Conservation (phyloP, 2,888 invertebrate genomes). For the Gymnoscelis rufifasciata region DNA sequence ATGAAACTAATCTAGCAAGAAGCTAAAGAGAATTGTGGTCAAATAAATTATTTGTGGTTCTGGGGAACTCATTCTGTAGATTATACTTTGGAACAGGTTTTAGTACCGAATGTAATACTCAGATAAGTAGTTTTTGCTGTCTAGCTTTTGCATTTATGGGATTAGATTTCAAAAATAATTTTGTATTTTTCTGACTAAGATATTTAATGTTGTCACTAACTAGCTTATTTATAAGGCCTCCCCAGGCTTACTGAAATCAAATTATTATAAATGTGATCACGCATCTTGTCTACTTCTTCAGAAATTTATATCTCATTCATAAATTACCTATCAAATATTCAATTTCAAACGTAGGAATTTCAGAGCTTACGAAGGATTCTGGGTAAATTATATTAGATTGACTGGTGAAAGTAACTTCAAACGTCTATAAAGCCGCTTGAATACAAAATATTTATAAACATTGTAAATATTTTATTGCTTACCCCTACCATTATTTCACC, state of each 20-base stretch:
- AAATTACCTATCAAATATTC: slow-evolving; percentile 19
- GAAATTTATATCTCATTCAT: slow-evolving; percentile 18
- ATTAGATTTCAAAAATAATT: not conserved
- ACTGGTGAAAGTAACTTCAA: slow-evolving; percentile 22
- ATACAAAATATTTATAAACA: slow-evolving; percentile 17
- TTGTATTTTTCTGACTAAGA: not conserved
- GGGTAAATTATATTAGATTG: slow-evolving; percentile 22
- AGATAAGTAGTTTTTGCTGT: slow-evolving; percentile 3
- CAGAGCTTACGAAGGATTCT: slow-evolving; percentile 14
- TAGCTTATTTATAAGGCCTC: slow-evolving; percentile 7
- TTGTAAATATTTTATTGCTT: slow-evolving; percentile 15
- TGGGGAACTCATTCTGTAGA: slow-evolving; percentile 1
- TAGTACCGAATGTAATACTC: not conserved
- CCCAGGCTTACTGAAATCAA: slow-evolving; percentile 8
- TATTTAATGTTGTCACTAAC: not conserved
- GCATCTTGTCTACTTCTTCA: slow-evolving; percentile 1
- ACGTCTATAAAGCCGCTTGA: slow-evolving; percentile 17
- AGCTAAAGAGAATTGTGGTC: slow-evolving; percentile 6
- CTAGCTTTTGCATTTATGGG: not conserved
- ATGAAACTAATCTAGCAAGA: slow-evolving; percentile 3
- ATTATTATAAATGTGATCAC: slow-evolving; percentile 5
- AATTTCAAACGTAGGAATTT: slow-evolving; percentile 19
- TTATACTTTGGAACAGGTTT: slow-evolving; percentile 3
- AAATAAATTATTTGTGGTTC: slow-evolving; percentile 5
- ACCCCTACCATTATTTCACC: slow-evolving; percentile 6